phyloP scores from a whole-genome alignment of 2,888 invertebrate species.

The Drosophila subsilvestris region DNA sequence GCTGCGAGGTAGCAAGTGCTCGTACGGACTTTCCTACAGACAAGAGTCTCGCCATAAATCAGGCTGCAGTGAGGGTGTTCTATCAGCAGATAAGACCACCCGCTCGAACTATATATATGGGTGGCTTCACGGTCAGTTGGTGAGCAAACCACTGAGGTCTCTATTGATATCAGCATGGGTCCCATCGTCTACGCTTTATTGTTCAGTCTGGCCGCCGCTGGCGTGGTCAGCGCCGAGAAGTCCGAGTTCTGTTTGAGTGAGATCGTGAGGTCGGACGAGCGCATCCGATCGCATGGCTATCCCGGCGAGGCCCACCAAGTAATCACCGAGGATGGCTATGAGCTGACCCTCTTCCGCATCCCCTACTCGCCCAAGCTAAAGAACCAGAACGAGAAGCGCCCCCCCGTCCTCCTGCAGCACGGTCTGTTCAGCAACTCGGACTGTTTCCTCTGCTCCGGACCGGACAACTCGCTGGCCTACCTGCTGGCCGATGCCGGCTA shows the following conservation, averaged over 20 bases:
- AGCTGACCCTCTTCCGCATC: slow-evolving; percentile 80
- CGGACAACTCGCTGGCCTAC: slow-evolving; percentile 77
- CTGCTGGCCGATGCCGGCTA: slow-evolving; percentile 81
- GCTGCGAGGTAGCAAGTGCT: slow-evolving; percentile 3
- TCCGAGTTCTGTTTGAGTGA: slow-evolving; percentile 28
- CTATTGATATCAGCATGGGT: slow-evolving; percentile 23
- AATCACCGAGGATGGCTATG: slow-evolving; percentile 79
- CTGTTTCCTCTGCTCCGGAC: slow-evolving; percentile 76
- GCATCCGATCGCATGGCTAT: slow-evolving; percentile 85
- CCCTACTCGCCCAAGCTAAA: slow-evolving; percentile 75
- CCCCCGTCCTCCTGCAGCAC: slow-evolving; percentile 85
- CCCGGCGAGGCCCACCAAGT: slow-evolving; percentile 87
- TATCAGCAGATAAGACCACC: slow-evolving; percentile 20
- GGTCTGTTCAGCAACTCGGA: slow-evolving; percentile 82
- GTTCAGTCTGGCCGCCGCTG: slow-evolving; percentile 28
- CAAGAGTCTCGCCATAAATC: slow-evolving; percentile 35
- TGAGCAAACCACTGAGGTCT: slow-evolving; percentile 11
- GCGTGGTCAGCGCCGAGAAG: slow-evolving; percentile 28
- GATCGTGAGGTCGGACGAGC: slow-evolving; percentile 64
- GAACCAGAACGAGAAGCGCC: slow-evolving; percentile 74
- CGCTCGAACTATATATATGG: slow-evolving; percentile 34
- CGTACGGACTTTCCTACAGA: not conserved
- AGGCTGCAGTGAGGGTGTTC: slow-evolving; percentile 2
- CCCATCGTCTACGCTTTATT: slow-evolving; percentile 17
- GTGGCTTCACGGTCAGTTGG: slow-evolving; percentile 20